phyloP scores from a whole-genome alignment of 1,140 invertebrate species.

The Cyclargus thomasi region DNA sequence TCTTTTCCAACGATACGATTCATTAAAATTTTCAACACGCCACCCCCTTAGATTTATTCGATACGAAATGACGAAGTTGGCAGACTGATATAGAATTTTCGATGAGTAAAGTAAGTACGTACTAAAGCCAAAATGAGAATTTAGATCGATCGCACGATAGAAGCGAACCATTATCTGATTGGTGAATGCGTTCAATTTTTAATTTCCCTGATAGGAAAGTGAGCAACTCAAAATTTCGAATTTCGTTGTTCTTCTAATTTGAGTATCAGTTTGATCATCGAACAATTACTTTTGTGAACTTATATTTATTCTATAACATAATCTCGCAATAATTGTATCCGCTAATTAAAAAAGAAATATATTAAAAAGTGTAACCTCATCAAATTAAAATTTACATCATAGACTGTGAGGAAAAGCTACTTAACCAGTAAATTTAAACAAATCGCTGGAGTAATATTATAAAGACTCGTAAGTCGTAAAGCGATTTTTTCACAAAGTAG shows the following conservation, averaged over 20 bases:
- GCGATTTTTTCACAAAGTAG: conserved; percentile 25
- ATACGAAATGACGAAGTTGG: conserved; percentile 51
- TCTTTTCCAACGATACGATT: conserved; percentile 49
- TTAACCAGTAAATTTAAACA: not conserved
- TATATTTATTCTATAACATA: no score
- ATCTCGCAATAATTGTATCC: no score
- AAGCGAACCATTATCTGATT: not conserved
- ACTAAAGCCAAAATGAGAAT: conserved; percentile 14
- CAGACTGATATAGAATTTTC: conserved; percentile 38
- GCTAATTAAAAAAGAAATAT: no score
- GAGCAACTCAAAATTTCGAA: not conserved
- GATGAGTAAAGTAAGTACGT: conserved; percentile 37
- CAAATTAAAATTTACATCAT: no score
- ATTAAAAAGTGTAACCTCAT: no score
- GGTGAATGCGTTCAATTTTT: not conserved
- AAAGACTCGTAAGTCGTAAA: conserved; percentile 21
- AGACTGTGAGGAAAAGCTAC: not conserved
- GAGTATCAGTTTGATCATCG: no score
- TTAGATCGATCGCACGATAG: not conserved
- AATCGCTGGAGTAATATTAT: conserved; percentile 17
- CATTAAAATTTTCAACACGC: conserved; percentile 62
- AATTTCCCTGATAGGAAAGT: not conserved
- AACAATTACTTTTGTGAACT: no score
- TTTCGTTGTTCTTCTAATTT: not conserved
- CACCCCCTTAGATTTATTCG: conserved; percentile 47